A percentile compares a stretch with the other conserved stretches of the same genome.
Conservation (phyloP, 2,113 vertebrate species). For the Sigmodon hispidus region DNA sequence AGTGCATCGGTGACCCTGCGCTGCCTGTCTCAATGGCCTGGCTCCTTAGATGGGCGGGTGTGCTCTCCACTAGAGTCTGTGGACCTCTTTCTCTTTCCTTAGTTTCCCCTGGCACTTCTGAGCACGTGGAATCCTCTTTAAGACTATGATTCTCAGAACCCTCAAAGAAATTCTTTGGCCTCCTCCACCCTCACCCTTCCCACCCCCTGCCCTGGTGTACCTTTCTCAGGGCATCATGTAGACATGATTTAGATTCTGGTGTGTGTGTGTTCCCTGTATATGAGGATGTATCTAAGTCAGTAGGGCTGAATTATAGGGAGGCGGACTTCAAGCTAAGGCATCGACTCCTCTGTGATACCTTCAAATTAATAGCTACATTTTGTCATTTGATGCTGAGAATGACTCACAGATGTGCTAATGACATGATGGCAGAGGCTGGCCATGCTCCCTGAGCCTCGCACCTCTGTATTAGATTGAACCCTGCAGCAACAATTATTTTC, state of each 20-base stretch:
- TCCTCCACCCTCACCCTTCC: not conserved
- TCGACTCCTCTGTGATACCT: not conserved
- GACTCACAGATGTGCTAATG: conserved; percentile 10
- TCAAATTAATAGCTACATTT: not conserved
- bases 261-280: rapidly evolving
- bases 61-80: not conserved
- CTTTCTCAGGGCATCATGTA: not conserved
- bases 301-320: not conserved
- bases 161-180: not conserved
- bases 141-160: not conserved
- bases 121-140: not conserved
- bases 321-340: not conserved
- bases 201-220: rapidly evolving
- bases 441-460: not conserved
- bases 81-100: not conserved
- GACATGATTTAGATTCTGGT: not conserved
- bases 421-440: not conserved
- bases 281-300: not conserved
- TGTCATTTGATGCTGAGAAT: not conserved
- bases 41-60: not conserved
- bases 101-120: not conserved
- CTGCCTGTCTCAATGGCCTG: not conserved
- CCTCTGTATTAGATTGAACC: not conserved
- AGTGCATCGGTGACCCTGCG: not conserved
- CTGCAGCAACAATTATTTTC: not conserved